Evolutionary conservation across 1,140 invertebrate genomes (phyloP).

Genomic region (Macrosteles quadrilineatus): DNA sequence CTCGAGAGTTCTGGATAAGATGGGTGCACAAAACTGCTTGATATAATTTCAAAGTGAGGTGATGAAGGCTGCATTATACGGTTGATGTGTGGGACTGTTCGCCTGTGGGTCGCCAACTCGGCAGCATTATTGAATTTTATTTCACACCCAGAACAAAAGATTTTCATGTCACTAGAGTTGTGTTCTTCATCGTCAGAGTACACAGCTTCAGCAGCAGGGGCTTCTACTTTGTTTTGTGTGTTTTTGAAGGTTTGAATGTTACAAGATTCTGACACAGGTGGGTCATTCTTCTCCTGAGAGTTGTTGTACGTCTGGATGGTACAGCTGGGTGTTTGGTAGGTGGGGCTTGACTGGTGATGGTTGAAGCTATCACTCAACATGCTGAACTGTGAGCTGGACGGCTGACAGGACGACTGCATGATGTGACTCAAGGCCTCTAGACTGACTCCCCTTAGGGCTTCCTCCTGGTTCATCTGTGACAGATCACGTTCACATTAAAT

Average conservation of each 20-base stretch:
- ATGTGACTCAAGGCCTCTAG: constrained; percentile 28
- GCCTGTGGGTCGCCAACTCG: constrained; percentile 24
- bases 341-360: background rate
- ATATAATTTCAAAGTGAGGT: too few species aligned
- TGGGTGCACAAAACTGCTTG: too few species aligned
- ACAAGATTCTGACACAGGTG: too few species aligned
- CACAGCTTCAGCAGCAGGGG: constrained; percentile 12
- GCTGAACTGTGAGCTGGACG: constrained; percentile 16
- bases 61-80: constrained; percentile 22
- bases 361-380: background rate
- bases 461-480: constrained; percentile 23
- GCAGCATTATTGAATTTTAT: constrained; percentile 21
- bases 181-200: constrained; percentile 29
- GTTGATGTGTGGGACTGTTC: background rate
- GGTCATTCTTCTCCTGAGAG: background rate
- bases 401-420: constrained; percentile 25
- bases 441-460: constrained; percentile 23
- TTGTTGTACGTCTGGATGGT: constrained; percentile 19
- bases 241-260: too few species aligned
- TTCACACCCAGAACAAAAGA: constrained; percentile 9
- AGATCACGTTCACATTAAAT: background rate
- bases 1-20: too few species aligned
- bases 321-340: background rate
- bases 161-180: background rate
- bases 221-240: background rate